Evolutionary conservation across 2,113 vertebrate species (phyloP), one percentile per base, ranked within the genome.

Genomic region (Syrrhaptes paradoxus): DNA sequence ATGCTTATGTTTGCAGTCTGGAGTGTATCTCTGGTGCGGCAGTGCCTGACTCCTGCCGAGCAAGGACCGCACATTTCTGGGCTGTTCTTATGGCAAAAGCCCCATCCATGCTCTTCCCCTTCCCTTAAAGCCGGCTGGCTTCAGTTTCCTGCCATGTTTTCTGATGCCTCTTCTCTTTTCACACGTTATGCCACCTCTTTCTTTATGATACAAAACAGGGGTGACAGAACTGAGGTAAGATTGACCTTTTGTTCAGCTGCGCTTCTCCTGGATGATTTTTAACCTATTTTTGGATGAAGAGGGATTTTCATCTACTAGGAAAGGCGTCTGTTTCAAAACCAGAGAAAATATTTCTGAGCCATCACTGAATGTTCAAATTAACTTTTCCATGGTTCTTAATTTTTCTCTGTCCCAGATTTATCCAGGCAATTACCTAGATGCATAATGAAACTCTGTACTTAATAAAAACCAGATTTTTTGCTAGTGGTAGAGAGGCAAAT

Each of bases 201-300:
- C 63, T 94, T 95, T 83, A 41, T 71, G 59, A 57, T 63, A 83
- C 57, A 80, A 57, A 90, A 41, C 63, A 74, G 51, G 21, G 76
- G 75, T 45, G 82, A 86, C 68, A 86, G 85, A 77, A 71, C 76
- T 59, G 65, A 88, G 86, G 38, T 11, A 65, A 71, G 86, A 51
- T 4, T 84, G 88, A 92, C 79, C 88, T 95, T 95, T 89, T 86
- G 72, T 92, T 90, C 92, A 57, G 38, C 65, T 62, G 24, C 0
- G 1, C 72, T 86, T 95, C 80, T 95, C 55, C 85, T 74, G 89
- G 24, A 63, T 85, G 52, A 52, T 84, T 93, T 95, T 87, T 75
- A 90, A 78, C 83, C 57, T 90, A 59, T 90, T 95, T 95, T 93
- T 79, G 79, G 72, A 80, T 66, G 20, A 90, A 88, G 79, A 70